These are phyloP conservation scores for Desmophyllum pertusum DNA, from an alignment of 92 coral and sea anemone species.

Conservation along the genomic window DNA sequence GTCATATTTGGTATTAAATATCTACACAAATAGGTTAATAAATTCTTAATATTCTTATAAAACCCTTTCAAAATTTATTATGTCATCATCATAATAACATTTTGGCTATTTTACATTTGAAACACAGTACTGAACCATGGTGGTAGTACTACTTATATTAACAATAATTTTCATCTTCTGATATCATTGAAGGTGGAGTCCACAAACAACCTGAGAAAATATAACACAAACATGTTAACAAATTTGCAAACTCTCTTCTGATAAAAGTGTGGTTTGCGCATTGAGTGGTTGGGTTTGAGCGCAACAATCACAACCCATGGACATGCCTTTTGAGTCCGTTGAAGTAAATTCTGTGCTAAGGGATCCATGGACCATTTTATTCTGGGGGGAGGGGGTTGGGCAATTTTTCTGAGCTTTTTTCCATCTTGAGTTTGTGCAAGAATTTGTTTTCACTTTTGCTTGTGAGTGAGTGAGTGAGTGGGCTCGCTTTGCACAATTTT, in stretches of 20 bases:
- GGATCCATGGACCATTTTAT: too few species aligned
- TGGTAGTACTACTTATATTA: neutral
- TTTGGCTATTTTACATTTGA: constrained; percentile 9
- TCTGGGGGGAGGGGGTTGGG: too few species aligned
- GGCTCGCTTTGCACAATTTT: too few species aligned
- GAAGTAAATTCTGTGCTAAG: too few species aligned
- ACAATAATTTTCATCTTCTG: neutral
- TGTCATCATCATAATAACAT: neutral
- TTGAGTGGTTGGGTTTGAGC: too few species aligned
- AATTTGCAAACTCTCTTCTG: neutral
- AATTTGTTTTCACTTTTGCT: too few species aligned
- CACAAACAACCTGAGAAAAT: neutral
- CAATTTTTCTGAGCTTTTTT: too few species aligned
- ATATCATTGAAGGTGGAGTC: neutral
- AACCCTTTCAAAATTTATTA: constrained; percentile 16
- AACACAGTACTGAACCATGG: neutral
- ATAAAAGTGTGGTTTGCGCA: neutral
- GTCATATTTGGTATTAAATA: constrained; percentile 3
- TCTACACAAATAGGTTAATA: neutral
- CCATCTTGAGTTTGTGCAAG: too few species aligned
- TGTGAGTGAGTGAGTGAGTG: too few species aligned
- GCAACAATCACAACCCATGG: too few species aligned
- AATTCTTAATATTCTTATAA: constrained; percentile 23
- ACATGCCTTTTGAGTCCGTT: too few species aligned
- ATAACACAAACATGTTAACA: neutral